phyloP scores from a whole-genome alignment of 2,888 invertebrate genomes.

The Spodoptera littoralis region DNA sequence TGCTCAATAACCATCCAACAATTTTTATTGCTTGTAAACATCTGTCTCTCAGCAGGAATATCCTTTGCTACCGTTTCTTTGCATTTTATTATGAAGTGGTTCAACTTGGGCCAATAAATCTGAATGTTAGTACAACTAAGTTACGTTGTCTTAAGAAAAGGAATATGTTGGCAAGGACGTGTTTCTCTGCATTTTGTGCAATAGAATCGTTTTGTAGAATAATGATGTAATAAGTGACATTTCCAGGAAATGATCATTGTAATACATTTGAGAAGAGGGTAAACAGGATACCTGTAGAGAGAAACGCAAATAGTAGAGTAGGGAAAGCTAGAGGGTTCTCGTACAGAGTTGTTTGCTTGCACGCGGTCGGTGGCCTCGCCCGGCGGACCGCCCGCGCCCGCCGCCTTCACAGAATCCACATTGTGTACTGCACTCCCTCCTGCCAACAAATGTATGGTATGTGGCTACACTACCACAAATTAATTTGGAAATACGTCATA shows the following conservation, averaged over 20 bases:
- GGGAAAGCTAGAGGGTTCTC: slow-evolving; percentile 67
- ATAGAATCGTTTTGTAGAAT: not conserved
- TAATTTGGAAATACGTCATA: slow-evolving; percentile 26
- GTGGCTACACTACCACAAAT: slow-evolving; percentile 31
- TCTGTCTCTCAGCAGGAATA: slow-evolving; percentile 57
- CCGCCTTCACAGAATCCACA: slow-evolving; percentile 35
- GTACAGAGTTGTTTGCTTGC: slow-evolving; percentile 64
- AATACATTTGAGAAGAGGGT: slow-evolving; percentile 48
- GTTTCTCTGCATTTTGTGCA: not conserved
- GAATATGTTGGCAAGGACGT: slow-evolving; percentile 6
- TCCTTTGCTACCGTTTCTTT: slow-evolving; percentile 45
- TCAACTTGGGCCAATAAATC: slow-evolving; percentile 37
- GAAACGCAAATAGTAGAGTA: slow-evolving; percentile 72
- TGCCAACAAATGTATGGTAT: slow-evolving; percentile 33
- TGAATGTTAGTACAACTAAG: slow-evolving; percentile 33
- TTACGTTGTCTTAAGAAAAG: slow-evolving; percentile 12
- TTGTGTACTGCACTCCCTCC: slow-evolving; percentile 42
- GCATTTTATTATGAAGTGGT: slow-evolving; percentile 52
- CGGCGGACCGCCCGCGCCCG: slow-evolving; percentile 6
- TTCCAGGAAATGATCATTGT: slow-evolving; percentile 31
- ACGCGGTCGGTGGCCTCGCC: slow-evolving; percentile 57
- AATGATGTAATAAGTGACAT: not conserved
- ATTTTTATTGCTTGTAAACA: slow-evolving; percentile 67
- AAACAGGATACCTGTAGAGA: slow-evolving; percentile 67
- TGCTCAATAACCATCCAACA: slow-evolving; percentile 65